Conservation (phyloP, 2,797 vertebrate genomes). For the Chromobotia macracanthus region DNA sequence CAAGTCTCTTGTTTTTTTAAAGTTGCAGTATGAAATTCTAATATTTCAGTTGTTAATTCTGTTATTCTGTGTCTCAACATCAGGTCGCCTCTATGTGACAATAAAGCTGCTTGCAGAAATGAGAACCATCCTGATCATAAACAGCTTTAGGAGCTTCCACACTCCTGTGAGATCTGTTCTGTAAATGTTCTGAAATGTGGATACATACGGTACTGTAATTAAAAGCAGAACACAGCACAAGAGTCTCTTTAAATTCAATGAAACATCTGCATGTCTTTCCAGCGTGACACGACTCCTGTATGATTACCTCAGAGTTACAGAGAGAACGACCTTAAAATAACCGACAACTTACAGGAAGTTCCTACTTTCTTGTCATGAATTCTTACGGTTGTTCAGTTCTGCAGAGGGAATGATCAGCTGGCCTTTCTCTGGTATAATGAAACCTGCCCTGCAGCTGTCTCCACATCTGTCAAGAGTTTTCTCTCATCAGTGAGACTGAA, state of each 20-base stretch:
- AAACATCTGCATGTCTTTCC: constrained; percentile 23
- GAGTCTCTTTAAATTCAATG: neutral
- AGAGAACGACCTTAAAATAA: constrained; percentile 22
- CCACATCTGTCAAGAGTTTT: neutral
- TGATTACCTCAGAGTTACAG: neutral
- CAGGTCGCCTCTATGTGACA: too few species aligned
- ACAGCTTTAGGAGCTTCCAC: neutral
- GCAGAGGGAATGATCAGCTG: neutral
- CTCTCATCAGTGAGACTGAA: constrained; percentile 10
- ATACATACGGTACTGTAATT: constrained; percentile 20
- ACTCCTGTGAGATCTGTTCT: constrained; percentile 32
- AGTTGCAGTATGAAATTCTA: too few species aligned
- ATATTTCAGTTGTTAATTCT: too few species aligned
- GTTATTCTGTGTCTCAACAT: too few species aligned
- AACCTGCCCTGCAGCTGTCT: neutral
- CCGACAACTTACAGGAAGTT: constrained; percentile 14
- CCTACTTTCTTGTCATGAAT: neutral
- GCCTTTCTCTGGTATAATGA: neutral
- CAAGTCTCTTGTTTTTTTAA: too few species aligned
- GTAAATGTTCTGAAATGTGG: constrained; percentile 36
- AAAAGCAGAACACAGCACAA: constrained; percentile 25
- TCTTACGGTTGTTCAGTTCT: neutral
- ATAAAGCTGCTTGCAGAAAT: too few species aligned
- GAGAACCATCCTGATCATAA: neutral
- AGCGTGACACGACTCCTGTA: constrained; percentile 19